Evolutionary conservation across 2,113 vertebrate genomes (phyloP).

Genomic region (Polypterus bichir): DNA sequence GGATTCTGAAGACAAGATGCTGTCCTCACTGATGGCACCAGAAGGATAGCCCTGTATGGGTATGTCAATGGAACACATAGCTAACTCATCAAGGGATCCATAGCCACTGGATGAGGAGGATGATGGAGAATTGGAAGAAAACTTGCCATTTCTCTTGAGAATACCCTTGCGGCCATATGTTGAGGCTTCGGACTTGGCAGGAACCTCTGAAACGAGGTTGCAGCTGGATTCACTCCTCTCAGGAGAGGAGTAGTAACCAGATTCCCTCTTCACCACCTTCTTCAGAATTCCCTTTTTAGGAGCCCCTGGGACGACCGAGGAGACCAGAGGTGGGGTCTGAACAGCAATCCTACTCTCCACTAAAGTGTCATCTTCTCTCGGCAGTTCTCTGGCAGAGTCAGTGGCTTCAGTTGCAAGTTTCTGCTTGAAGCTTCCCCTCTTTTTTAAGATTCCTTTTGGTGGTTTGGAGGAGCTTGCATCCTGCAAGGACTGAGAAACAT

Average conservation of each 20-base stretch:
- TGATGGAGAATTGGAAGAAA: conserved; percentile 42
- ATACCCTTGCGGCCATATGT: conserved; percentile 62
- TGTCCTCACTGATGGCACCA: conserved; percentile 76
- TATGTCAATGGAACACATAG: conserved; percentile 23
- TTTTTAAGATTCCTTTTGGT: conserved; percentile 83
- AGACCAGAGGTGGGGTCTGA: background rate
- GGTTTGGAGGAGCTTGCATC: conserved; percentile 38
- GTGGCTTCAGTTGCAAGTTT: conserved; percentile 1
- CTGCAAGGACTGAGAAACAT: conserved; percentile 58
- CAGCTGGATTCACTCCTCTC: conserved; percentile 59
- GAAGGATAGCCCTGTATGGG: conserved; percentile 34
- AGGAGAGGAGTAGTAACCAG: conserved; percentile 72
- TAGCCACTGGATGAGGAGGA: conserved; percentile 30
- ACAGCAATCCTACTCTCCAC: background rate
- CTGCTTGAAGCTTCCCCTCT: conserved; percentile 54
- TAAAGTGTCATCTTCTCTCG: background rate
- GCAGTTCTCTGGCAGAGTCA: background rate
- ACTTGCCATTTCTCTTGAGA: conserved; percentile 75
- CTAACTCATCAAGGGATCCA: conserved; percentile 52
- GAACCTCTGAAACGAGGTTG: conserved; percentile 17
- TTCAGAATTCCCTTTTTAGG: conserved; percentile 91
- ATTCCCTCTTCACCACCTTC: conserved; percentile 66
- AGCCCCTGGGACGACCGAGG: accelerated
- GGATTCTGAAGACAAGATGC: conserved; percentile 89
- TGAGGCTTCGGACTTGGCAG: conserved; percentile 24